Base-by-base conservation (phyloP, 2,113 vertebrate genomes). In the Poeciliopsis prolifica region DNA sequence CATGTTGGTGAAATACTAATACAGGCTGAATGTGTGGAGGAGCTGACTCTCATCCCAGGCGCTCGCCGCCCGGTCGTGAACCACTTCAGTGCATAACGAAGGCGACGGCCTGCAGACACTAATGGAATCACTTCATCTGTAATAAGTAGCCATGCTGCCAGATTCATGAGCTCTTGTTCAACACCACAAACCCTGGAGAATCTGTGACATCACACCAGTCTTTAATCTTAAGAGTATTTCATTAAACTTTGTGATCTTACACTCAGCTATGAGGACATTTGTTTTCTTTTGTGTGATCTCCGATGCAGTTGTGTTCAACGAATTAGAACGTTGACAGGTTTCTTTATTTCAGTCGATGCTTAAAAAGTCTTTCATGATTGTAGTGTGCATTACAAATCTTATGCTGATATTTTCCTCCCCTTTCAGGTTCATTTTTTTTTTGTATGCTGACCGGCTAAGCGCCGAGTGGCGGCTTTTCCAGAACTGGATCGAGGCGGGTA, bases 381-480 rank as follows among this genome's bases (percentile, higher is more conserved):
- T 24, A n/a, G 22, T n/a, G 19, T 24, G 10, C 22, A 24, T 58
- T 3, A 44, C 3, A 63, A 22, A 26, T 66, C 14, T 70, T 31
- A 51, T 75, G 63, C n/a, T 26, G n/a, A 69, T 60, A 29, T 74
- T 29, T 74, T 1, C 66, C 17, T 88, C 6, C 65, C 58, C 82
- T 30, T 58, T 51, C 35, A 95, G 94, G 93, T 95, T 24, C 85
- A 95, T 79, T 93, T 94, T 28, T 93, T 94, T 28, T 68, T 44
- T 95, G 71, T 89, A 92, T 68, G 91, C 91, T 28, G 91, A 95
- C 87, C 78, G 95, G 72, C 85, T 93, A 78, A 94, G 94, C 17
- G 93, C 92, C 1, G 94, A 95, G 82, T 95, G 94, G 94, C 78
- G 92, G 37, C 81, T 94, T 84, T 92, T 95, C 70, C 93, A 94